These are phyloP conservation scores for Masticophis lateralis DNA, from an alignment of 2,797 vertebrate genomes.

Conservation along the genomic window DNA sequence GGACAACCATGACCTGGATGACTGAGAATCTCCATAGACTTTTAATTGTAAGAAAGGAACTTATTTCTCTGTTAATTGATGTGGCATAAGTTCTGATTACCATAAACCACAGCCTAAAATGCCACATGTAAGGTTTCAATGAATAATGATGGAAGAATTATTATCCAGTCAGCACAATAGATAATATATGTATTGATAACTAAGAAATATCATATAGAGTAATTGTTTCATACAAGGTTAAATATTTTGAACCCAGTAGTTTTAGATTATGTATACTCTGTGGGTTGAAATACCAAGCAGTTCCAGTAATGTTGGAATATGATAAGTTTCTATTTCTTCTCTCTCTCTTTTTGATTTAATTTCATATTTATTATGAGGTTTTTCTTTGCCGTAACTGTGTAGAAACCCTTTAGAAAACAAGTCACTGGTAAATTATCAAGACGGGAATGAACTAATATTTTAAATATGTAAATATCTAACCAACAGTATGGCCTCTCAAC, in stretches of 20 bases:
- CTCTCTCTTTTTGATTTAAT: background rate
- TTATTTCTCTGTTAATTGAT: background rate
- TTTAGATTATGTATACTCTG: background rate
- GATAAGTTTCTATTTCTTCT: background rate
- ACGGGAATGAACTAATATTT: background rate
- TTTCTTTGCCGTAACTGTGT: background rate
- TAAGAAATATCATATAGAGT: too few species aligned
- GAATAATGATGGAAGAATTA: background rate
- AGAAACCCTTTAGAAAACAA: background rate
- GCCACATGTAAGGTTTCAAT: background rate
- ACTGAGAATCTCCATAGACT: too few species aligned
- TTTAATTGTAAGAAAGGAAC: background rate
- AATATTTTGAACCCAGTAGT: background rate
- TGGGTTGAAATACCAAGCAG: slow-evolving; percentile 47
- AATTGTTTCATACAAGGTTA: background rate
- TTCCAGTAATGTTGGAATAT: slow-evolving; percentile 15
- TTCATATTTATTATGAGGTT: background rate
- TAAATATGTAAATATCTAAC: background rate
- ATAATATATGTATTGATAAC: background rate
- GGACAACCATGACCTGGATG: too few species aligned
- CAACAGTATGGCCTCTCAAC: background rate
- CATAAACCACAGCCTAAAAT: background rate
- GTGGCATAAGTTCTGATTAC: background rate
- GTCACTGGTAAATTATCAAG: background rate
- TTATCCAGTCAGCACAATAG: background rate